Conservation (phyloP, 2,113 vertebrate species). For the Parotia lawesii region DNA sequence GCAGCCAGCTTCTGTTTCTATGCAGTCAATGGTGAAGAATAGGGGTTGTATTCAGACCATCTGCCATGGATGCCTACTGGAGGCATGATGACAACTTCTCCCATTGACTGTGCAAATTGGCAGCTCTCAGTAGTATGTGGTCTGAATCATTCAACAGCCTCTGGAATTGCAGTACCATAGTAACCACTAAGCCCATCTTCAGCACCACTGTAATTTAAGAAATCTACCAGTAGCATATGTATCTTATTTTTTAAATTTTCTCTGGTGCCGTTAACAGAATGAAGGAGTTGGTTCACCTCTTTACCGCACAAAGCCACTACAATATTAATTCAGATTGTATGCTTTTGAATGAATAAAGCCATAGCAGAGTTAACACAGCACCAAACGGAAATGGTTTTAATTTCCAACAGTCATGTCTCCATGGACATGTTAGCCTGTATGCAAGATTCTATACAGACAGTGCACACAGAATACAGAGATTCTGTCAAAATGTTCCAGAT, state of each 20-base stretch:
- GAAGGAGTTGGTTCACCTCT: neutral
- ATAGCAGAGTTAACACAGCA: neutral
- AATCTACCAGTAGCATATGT: neutral
- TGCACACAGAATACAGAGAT: neutral
- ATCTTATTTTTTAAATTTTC: neutral
- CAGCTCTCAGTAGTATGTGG: neutral
- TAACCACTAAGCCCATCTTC: neutral
- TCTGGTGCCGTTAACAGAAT: neutral
- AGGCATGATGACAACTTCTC: slow-evolving; percentile 7
- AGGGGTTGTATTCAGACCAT: slow-evolving; percentile 37
- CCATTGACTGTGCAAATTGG: slow-evolving; percentile 34
- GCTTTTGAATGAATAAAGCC: neutral
- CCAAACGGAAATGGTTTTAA: neutral
- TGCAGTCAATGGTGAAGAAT: slow-evolving; percentile 22
- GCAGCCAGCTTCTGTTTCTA: slow-evolving; percentile 32
- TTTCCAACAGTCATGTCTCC: neutral
- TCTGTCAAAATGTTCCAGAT: neutral
- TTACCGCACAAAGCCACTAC: neutral
- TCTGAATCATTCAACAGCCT: slow-evolving; percentile 37
- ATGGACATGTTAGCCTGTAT: neutral
- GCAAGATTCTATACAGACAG: neutral
- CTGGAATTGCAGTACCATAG: slow-evolving; percentile 3
- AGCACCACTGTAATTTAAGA: neutral
- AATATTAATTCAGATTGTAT: neutral
- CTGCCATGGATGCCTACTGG: slow-evolving; percentile 27